These are phyloP conservation scores for Sapajus apella DNA, from an alignment of 2,113 vertebrate genomes.

Conservation along the genomic window DNA sequence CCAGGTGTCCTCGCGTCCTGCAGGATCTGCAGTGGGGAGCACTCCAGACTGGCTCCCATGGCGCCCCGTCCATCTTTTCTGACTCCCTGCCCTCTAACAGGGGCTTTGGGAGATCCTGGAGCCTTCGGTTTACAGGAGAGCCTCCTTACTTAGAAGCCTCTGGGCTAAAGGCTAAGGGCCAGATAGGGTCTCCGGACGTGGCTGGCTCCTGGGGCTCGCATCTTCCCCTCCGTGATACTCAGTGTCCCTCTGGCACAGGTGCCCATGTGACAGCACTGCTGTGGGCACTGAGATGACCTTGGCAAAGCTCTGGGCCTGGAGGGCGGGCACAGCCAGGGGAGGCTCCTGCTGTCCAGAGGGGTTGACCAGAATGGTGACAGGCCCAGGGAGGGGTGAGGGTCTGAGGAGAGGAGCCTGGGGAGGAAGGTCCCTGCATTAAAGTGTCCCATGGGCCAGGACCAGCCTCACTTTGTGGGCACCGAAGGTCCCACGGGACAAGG, in stretches of 20 bases:
- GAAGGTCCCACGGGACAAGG: background rate
- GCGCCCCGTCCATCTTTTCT: rapidly evolving
- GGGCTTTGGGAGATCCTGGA: background rate
- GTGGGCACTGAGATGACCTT: background rate
- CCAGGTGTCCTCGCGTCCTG: background rate
- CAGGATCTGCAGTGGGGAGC: rapidly evolving
- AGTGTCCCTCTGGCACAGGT: too few species aligned
- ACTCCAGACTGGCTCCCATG: rapidly evolving
- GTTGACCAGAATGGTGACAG: rapidly evolving
- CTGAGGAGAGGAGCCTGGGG: background rate
- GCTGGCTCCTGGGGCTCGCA: rapidly evolving
- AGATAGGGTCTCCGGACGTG: background rate
- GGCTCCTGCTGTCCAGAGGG: background rate
- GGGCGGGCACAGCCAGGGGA: rapidly evolving
- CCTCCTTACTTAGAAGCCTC: background rate
- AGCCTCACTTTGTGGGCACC: background rate
- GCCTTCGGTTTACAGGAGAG: background rate
- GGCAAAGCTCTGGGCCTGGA: background rate
- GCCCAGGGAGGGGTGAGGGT: background rate
- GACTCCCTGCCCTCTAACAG: background rate
- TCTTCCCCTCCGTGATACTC: background rate
- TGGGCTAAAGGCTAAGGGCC: background rate
- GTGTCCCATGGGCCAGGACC: rapidly evolving
- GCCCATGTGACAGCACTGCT: rapidly evolving
- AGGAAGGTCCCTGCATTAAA: background rate